Evolutionary conservation across 2,113 vertebrate species (phyloP), one percentile per base, ranked within the genome.

Genomic region (Heteronetta atricapilla): DNA sequence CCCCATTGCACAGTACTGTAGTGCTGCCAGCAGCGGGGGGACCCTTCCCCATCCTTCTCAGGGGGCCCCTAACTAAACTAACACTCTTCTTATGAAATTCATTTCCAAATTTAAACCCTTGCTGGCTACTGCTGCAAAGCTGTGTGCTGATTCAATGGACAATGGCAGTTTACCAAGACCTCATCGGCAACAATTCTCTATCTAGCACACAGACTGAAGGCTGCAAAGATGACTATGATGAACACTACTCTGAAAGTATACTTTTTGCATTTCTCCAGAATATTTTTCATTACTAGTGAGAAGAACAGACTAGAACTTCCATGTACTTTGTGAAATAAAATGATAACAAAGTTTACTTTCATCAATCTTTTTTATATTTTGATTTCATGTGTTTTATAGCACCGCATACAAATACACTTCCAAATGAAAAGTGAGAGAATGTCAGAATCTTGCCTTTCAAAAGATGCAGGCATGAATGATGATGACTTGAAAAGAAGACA

Each of bases 171-270:
- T 34, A 31, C 17, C 1, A 1, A 53, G 7, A 28, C 6, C 44
- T 46, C 1, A 0, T 3, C 29, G 34, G 10, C 31, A 25, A 36
- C 1, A 0, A 2, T 14, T 31, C 79, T 22, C 1, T 19, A 5
- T 33, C 34, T 64, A 42, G 18, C 66, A 44, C 0, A 0, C 4
- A 17, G 34, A 14, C 38, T 7, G 18, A 19, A 13, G 25, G 28
- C 28, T 13, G 36, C 20, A 46, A 36, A 74, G 22, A 26, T 1
- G 16, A 44, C 46, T 9, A 0, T 8, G 12, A 26, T 13, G 4
- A 78, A 42, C 28, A 8, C 8, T 36, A n/a, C 1, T 9, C 8
- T 26, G 34, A 78, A 82, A 48, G 18, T 13, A 33, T 16, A 28
- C 56, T 69, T 79, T 76, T 55, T 84, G 13, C 17, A 63, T 55